Evolutionary conservation across 2,797 vertebrate species (phyloP).

Genomic region (Diplodus sargus): DNA sequence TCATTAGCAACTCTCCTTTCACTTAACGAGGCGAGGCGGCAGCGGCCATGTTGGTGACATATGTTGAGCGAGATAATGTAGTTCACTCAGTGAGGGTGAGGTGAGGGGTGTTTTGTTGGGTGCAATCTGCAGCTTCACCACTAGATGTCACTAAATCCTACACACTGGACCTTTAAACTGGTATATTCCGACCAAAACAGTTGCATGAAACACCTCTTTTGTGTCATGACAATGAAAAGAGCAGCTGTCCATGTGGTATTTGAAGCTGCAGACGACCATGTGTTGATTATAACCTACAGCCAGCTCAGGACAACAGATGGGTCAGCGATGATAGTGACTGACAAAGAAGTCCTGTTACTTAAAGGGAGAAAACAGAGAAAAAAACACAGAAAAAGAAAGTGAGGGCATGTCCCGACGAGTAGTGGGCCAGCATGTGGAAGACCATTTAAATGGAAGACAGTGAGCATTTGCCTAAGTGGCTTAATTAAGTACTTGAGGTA

Average conservation of each 20-base stretch:
- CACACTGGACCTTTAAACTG: too few relatives aligned
- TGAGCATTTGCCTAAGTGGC: constrained; percentile 58
- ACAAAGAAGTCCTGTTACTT: neutral
- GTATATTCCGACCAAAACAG: too few relatives aligned
- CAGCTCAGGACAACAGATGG: neutral
- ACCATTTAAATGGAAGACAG: constrained; percentile 42
- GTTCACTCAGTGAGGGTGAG: too few relatives aligned
- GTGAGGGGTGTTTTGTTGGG: too few relatives aligned
- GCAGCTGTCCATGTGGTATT: neutral
- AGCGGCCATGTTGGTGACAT: too few relatives aligned
- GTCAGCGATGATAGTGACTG: neutral
- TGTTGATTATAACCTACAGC: neutral
- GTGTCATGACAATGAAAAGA: neutral
- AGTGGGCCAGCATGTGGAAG: constrained; percentile 40
- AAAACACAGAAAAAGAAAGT: constrained; percentile 8
- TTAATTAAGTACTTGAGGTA: constrained; percentile 55
- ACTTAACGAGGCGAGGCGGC: too few relatives aligned
- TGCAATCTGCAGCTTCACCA: too few relatives aligned
- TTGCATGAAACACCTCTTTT: neutral
- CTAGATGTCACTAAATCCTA: too few relatives aligned
- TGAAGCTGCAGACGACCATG: neutral
- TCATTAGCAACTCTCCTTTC: constrained; percentile 1
- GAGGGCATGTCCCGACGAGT: constrained; percentile 18
- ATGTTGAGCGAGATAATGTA: too few relatives aligned
- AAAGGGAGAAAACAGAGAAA: constrained; percentile 6